phyloP scores from a whole-genome alignment of 2,113 vertebrate species.

The Mola mola region DNA sequence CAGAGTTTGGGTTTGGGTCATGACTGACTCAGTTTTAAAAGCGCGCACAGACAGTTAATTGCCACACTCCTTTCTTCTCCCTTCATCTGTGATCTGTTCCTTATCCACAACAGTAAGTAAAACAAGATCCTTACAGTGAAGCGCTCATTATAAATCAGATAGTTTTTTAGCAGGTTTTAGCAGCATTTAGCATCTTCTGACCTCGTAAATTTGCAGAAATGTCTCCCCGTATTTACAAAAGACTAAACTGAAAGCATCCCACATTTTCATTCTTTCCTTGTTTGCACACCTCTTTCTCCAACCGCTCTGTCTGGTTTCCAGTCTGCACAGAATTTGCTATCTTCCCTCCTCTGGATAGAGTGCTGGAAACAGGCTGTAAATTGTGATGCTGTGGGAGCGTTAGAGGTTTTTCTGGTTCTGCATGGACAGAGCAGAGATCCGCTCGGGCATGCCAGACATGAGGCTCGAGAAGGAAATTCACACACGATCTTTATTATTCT shows the following conservation, averaged over 20 bases:
- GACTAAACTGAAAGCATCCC: conserved; percentile 52
- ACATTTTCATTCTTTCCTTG: conserved; percentile 51
- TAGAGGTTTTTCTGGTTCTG: conserved; percentile 76
- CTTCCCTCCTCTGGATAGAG: conserved; percentile 10
- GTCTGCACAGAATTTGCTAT: conserved; percentile 9
- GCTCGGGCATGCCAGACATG: conserved; percentile 66
- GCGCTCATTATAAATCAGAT: too few relatives aligned
- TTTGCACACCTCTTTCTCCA: conserved; percentile 46
- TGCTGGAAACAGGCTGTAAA: conserved; percentile 38
- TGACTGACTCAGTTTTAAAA: too few relatives aligned
- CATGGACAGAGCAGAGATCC: conserved; percentile 31
- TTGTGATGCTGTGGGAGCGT: conserved; percentile 38
- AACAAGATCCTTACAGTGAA: too few relatives aligned
- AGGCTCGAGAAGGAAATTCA: conserved; percentile 26
- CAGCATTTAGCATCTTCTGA: too few relatives aligned
- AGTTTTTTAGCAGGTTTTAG: too few relatives aligned
- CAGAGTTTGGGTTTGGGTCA: not conserved
- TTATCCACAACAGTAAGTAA: not conserved
- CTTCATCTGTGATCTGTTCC: not conserved
- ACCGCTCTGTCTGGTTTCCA: conserved; percentile 49
- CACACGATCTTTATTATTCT: conserved; percentile 18
- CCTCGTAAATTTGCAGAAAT: conserved; percentile 55
- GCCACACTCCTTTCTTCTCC: too few relatives aligned
- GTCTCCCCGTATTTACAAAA: conserved; percentile 20
- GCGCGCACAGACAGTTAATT: too few relatives aligned